phyloP scores from a whole-genome alignment of 2,888 invertebrate genomes.

The Ochropleura leucogaster region DNA sequence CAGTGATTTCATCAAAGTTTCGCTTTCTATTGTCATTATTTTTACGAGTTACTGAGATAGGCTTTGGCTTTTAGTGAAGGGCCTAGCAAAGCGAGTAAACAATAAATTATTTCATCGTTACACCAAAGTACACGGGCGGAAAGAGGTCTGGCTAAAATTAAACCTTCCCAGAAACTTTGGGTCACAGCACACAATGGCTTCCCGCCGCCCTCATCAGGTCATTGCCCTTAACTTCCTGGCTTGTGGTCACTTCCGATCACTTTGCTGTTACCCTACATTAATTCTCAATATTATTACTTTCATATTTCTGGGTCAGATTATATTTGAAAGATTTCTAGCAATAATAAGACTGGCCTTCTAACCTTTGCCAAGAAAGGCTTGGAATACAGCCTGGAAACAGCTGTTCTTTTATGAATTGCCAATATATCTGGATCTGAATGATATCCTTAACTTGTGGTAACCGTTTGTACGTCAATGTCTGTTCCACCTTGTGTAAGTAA shows the following conservation, averaged over 20 bases:
- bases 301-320: neutral
- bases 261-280: neutral
- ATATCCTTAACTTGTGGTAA: too few relatives aligned
- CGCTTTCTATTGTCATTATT: too few relatives aligned
- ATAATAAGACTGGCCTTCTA: too few relatives aligned
- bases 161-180: conserved; percentile 17
- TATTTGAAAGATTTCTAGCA: neutral
- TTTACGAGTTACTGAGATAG: neutral
- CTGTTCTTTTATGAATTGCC: too few relatives aligned
- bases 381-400: too few relatives aligned
- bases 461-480: too few relatives aligned
- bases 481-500: too few relatives aligned
- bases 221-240: conserved; percentile 14
- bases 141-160: conserved; percentile 24
- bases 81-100: neutral
- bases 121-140: neutral
- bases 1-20: too few relatives aligned
- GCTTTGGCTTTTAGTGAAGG: neutral
- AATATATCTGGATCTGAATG: too few relatives aligned
- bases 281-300: conserved; percentile 5
- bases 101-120: neutral
- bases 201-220: conserved; percentile 10
- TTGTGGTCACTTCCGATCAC: conserved; percentile 26
- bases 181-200: conserved; percentile 23
- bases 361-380: too few relatives aligned